Base-by-base conservation (phyloP, 2,113 vertebrate species). In the Tretioscincus oriximinensis region DNA sequence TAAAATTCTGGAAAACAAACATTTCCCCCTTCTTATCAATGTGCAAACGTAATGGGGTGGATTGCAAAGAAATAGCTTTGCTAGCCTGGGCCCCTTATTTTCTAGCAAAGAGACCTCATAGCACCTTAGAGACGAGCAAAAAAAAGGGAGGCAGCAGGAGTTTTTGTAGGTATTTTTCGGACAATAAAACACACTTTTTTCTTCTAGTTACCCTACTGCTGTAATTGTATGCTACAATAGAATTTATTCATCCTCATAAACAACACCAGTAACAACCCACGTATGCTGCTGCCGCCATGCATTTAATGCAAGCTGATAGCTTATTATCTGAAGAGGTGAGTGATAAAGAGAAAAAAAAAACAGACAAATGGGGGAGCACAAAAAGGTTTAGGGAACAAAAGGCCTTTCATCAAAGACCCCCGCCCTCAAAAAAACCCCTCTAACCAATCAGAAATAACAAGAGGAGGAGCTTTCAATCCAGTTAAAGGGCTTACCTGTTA, bases 1-100 rank as follows among this genome's bases (percentile, higher is more conserved):
- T 9, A 98, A 91, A 72, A 97, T 95, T 91, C 98, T 99, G 90
- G 51, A 88, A 89, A 85, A 80, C 82, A 29, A 31, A 26, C 35
- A 41, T 58, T 51, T 51, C 12, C 49, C 49, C 49, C 49, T 51
- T 51, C 49, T 51, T 51, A 51, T 51, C 49, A 51, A 51, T 51
- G 9, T 14, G 9, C 49, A 11, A 3, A 51, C 4, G 12, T 51
- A 9, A 51, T 51, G 49, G 49, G 49, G 49, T 51, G 49, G 49
- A 9, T 11, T 51, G 49, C 12, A n/a, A 81, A 26, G 6, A 51
- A 31, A 5, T 47, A 5, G n/a, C n/a, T n/a, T n/a, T n/a, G n/a
- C n/a, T n/a, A n/a, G 35, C 5, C 35, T 41, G 35, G 35, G 35
- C 35, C 35, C 35, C n/a, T 4, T 2, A 41, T 4, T 41, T 41